Conservation (phyloP, 2,797 vertebrate genomes). For the Pelochelys cantorii region DNA sequence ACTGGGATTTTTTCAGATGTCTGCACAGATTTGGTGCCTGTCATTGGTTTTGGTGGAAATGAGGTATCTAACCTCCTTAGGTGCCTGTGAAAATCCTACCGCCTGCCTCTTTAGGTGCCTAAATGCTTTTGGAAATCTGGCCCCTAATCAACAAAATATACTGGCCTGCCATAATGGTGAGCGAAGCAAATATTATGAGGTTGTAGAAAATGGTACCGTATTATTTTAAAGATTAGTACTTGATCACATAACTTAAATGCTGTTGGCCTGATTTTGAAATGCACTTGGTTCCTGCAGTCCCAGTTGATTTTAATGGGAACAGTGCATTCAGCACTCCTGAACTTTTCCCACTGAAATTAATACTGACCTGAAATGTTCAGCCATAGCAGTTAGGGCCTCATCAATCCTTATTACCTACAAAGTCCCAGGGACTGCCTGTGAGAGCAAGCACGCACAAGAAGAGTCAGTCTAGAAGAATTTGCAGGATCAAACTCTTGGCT, state of each 20-base stretch:
- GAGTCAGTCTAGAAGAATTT: background rate
- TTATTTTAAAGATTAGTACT: too few relatives aligned
- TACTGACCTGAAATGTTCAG: background rate
- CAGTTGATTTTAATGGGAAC: too few relatives aligned
- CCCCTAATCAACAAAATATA: background rate
- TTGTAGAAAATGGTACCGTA: background rate
- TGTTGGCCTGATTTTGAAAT: too few relatives aligned
- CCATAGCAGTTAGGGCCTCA: background rate
- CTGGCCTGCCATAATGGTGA: background rate
- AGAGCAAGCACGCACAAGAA: background rate
- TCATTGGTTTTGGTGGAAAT: too few relatives aligned
- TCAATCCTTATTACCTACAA: rapidly evolving
- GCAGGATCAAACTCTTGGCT: background rate
- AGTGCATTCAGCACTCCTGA: too few relatives aligned
- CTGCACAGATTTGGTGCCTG: too few relatives aligned
- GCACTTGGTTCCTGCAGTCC: too few relatives aligned
- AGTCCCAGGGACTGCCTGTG: background rate
- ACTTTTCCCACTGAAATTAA: too few relatives aligned
- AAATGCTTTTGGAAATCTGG: background rate
- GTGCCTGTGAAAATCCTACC: too few relatives aligned
- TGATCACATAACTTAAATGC: too few relatives aligned
- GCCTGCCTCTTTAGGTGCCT: too few relatives aligned
- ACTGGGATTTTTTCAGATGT: background rate
- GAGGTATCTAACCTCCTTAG: too few relatives aligned
- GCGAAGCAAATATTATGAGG: background rate